Evolutionary conservation across 37 sponge, comb jelly and placozoan genomes (phyloP).

Genomic region (Axinella damicornis): DNA sequence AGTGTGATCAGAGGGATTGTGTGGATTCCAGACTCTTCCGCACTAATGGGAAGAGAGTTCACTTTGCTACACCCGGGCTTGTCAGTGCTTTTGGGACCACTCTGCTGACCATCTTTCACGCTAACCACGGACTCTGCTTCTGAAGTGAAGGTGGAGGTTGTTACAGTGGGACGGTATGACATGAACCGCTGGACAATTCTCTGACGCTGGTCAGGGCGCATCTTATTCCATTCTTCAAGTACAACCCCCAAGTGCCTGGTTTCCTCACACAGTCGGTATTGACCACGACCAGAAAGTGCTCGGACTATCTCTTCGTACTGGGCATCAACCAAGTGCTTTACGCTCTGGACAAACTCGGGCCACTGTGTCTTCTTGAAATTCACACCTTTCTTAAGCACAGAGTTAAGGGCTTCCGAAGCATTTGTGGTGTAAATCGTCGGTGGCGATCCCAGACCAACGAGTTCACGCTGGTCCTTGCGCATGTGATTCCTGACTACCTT

Average conservation of each 20-base stretch:
- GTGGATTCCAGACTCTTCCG: not conserved
- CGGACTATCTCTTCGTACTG: slow-evolving; percentile 36
- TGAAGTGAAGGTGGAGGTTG: too few species aligned
- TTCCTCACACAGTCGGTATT: slow-evolving; percentile 4
- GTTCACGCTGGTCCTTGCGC: slow-evolving; percentile 30
- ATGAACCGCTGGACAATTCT: not conserved
- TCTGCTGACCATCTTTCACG: not conserved
- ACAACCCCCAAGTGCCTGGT: not conserved
- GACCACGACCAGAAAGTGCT: slow-evolving; percentile 55
- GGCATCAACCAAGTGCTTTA: not conserved
- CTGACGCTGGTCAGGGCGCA: slow-evolving; percentile 16
- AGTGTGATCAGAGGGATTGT: not conserved
- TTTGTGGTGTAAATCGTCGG: slow-evolving; percentile 56
- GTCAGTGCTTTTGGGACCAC: too few species aligned
- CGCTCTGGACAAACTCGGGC: slow-evolving; percentile 21
- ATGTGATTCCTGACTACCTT: slow-evolving; percentile 23
- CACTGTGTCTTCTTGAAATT: slow-evolving; percentile 43
- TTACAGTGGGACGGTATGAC: too few species aligned
- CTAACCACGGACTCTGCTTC: too few species aligned
- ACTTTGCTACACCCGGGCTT: too few species aligned
- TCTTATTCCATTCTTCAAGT: not conserved
- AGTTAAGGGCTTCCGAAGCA: slow-evolving; percentile 44
- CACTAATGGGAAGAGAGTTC: not conserved
- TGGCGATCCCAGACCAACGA: slow-evolving; percentile 54
- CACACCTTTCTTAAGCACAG: slow-evolving; percentile 46